Percentiles rank a stretch among this genome's conserved stretches.
These are phyloP conservation scores for Mycalesis mineus DNA, from an alignment of 2,888 invertebrate genomes.

Conservation along the genomic window DNA sequence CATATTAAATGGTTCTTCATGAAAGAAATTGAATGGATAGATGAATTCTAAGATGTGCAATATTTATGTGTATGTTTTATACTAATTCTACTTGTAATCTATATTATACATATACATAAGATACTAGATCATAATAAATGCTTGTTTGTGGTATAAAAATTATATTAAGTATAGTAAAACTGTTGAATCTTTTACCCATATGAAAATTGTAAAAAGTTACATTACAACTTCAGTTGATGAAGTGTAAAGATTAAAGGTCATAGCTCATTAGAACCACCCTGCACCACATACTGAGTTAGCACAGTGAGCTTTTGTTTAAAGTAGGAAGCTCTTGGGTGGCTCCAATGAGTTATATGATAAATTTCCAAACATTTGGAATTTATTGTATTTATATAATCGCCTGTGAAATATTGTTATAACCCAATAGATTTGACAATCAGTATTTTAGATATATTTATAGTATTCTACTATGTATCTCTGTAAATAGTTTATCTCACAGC, in stretches of 20 bases:
- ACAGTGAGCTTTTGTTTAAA: too few relatives aligned
- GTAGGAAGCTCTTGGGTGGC: too few relatives aligned
- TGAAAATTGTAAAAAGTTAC: neutral
- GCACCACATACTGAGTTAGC: too few relatives aligned
- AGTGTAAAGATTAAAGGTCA: too few relatives aligned
- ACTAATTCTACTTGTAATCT: neutral
- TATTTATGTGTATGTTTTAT: constrained; percentile 14
- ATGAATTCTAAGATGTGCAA: constrained; percentile 12
- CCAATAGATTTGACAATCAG: constrained; percentile 4
- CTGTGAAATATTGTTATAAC: neutral
- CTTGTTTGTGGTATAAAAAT: constrained; percentile 10
- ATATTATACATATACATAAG: neutral
- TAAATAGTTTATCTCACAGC: constrained; percentile 8
- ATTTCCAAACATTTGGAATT: too few relatives aligned
- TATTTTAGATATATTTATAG: constrained; percentile 18
- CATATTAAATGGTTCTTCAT: neutral
- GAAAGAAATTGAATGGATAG: constrained; percentile 1
- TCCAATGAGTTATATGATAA: too few relatives aligned
- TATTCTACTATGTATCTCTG: constrained; percentile 2
- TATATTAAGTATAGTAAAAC: constrained; percentile 6
- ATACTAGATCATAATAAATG: constrained; percentile 17
- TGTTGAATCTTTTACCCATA: neutral
- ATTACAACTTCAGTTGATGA: too few relatives aligned
- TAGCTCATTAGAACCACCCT: too few relatives aligned
- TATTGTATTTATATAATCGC: too few relatives aligned